Evolutionary conservation across 2,113 vertebrate species (phyloP), one percentile per base, ranked within the genome.

Genomic region (Phrynosoma blainvillii): DNA sequence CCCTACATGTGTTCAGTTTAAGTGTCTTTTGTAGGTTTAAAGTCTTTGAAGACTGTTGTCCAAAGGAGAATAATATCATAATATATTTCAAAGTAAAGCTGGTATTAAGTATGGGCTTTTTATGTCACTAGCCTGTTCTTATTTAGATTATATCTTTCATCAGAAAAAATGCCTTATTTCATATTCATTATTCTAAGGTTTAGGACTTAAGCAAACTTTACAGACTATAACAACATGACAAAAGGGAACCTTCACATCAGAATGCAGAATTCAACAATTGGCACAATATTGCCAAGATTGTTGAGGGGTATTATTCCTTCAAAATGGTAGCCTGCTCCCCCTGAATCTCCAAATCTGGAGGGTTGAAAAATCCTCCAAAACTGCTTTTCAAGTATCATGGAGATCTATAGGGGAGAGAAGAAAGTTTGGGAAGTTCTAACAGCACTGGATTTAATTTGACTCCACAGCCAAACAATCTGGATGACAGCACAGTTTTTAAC

Each of bases 41-140:
- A 23, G 14, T 42, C 71, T 89, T 82, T 56, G 68, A 85, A 82
- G 79, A 56, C 82, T 85, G 59, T 56, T 81, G 78, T 16, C 42
- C 11, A 30, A 85, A 82, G 77, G n/a, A 62, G 10, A 82, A 52
- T 36, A 82, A 40, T 81, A 78, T 23, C 42, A 32, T 9, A 68
- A 83, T 47, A 62, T 74, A 8, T 79, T 84, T 79, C 40, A 84
- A 88, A 59, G 42, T n/a, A 79, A 47, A 71, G 5, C 18, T 74
- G 77, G 56, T 36, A 59, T 40, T 68, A 27, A 74, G 47, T 76
- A 66, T 4, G 21, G 59, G 62, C 30, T 78, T 59, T 62, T 56
- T 68, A 27, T 82, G n/a, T 75, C 36, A 30, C 30, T 59, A 25
- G 25, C 40, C 11, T 8, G 30, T 23, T 47, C 27, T 86, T 66